phyloP scores from a whole-genome alignment of 2,113 vertebrate genomes.

The Sander vitreus region DNA sequence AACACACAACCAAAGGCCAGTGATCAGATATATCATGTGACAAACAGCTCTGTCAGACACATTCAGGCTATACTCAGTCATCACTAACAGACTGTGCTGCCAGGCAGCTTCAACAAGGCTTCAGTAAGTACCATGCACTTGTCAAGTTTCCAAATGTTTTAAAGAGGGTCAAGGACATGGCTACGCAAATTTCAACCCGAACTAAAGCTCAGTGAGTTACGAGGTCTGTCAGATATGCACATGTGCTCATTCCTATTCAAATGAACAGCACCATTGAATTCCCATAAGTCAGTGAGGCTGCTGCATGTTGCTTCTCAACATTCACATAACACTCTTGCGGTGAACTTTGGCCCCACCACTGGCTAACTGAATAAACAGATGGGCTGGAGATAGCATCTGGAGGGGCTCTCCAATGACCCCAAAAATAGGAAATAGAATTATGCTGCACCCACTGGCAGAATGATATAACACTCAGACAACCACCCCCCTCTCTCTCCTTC shows the following conservation, averaged over 20 bases:
- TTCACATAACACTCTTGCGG: slow-evolving; percentile 26
- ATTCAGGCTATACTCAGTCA: slow-evolving; percentile 9
- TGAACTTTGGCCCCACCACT: slow-evolving; percentile 51
- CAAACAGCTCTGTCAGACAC: slow-evolving; percentile 17
- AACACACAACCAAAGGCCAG: slow-evolving; percentile 19
- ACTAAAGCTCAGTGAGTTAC: slow-evolving; percentile 9
- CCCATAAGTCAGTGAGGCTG: slow-evolving; percentile 33
- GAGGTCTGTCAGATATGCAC: background rate
- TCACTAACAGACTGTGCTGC: slow-evolving; percentile 7
- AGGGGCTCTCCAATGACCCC: slow-evolving; percentile 71
- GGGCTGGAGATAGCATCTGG: slow-evolving; percentile 60
- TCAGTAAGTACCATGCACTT: slow-evolving; percentile 24
- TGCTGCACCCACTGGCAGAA: slow-evolving; percentile 56
- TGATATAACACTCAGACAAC: slow-evolving; percentile 62
- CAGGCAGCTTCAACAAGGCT: slow-evolving; percentile 4
- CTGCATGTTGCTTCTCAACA: slow-evolving; percentile 34
- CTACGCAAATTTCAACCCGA: slow-evolving; percentile 16
- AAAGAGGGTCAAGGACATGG: slow-evolving; percentile 56
- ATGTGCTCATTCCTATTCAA: slow-evolving; percentile 36
- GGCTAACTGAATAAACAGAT: slow-evolving; percentile 66
- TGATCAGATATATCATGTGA: slow-evolving; percentile 29
- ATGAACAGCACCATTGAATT: slow-evolving; percentile 12
- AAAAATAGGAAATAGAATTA: slow-evolving; percentile 65
- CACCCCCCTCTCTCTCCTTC: background rate
- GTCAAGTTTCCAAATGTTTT: slow-evolving; percentile 38